phyloP scores from a whole-genome alignment of 2,797 vertebrate genomes.

The Rhynchonycteris naso region DNA sequence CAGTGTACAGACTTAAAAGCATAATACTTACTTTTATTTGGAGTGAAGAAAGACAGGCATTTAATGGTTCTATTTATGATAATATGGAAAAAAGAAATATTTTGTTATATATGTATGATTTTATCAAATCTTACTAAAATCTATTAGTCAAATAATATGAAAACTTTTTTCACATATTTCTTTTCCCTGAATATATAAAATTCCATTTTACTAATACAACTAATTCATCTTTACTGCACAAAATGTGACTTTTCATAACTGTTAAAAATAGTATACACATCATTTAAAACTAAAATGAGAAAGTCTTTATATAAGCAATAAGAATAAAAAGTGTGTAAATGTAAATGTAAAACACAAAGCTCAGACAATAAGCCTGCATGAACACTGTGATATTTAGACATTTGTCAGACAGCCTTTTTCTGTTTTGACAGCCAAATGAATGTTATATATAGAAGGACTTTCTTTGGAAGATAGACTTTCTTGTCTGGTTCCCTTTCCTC shows the following conservation, averaged over 20 bases:
- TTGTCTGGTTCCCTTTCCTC: conserved; percentile 61
- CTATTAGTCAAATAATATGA: conserved; percentile 43
- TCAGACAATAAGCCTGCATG: conserved; percentile 70
- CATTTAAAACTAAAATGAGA: conserved; percentile 77
- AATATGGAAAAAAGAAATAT: conserved; percentile 48
- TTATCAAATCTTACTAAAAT: conserved; percentile 41
- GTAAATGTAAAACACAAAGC: conserved; percentile 71
- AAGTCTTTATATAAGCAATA: conserved; percentile 64
- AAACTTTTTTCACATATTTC: background rate
- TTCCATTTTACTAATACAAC: conserved; percentile 53
- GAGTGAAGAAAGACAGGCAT: background rate
- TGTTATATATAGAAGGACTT: conserved; percentile 70
- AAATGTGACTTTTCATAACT: conserved; percentile 67
- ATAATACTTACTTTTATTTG: conserved; percentile 38
- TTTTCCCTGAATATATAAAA: conserved; percentile 49
- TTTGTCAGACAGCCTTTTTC: conserved; percentile 75
- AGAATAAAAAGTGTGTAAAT: conserved; percentile 76
- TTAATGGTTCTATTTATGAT: background rate
- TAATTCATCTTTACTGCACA: conserved; percentile 68
- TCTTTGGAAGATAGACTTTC: conserved; percentile 56
- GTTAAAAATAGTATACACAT: conserved; percentile 41
- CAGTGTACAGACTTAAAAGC: conserved; percentile 5
- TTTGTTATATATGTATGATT: conserved; percentile 42
- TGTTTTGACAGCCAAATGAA: conserved; percentile 76
- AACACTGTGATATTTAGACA: conserved; percentile 75